phyloP scores from a whole-genome alignment of 2,797 vertebrate species.

The Microctenopoma stevenorrisi region DNA sequence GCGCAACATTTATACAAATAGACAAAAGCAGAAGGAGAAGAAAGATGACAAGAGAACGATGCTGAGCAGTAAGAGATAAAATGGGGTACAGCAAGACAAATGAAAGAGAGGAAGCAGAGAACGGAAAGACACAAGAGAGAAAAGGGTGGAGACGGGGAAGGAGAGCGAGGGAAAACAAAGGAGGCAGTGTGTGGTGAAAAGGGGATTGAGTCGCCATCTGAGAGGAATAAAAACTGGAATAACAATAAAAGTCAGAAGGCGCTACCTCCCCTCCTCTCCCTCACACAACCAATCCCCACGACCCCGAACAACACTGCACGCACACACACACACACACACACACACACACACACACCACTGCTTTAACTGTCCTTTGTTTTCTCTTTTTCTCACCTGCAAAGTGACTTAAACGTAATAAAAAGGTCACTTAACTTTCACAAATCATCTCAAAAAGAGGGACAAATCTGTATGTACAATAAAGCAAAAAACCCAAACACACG shows the following conservation, averaged over 20 bases:
- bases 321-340: no score
- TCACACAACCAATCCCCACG: conserved; percentile 12
- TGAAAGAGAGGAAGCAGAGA: background rate
- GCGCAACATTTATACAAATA: no score
- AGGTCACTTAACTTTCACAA: conserved; percentile 31
- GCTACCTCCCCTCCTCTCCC: conserved; percentile 67
- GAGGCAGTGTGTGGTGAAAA: conserved; percentile 72
- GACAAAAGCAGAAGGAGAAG: no score
- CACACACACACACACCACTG: background rate
- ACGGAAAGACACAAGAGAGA: conserved; percentile 6
- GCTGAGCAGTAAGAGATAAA: conserved; percentile 1
- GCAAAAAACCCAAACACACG: conserved; percentile 65
- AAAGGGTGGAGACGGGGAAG: conserved; percentile 21
- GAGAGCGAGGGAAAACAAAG: conserved; percentile 70
- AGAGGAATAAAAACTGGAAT: conserved; percentile 82
- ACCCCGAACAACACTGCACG: conserved; percentile 11
- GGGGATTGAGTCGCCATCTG: conserved; percentile 77
- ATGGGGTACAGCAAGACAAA: background rate
- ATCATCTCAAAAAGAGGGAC: conserved; percentile 20
- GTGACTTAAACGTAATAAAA: conserved; percentile 19
- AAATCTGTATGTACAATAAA: conserved; percentile 35
- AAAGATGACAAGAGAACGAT: background rate
- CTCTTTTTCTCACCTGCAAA: background rate
- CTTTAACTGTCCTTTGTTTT: conserved; percentile 43
- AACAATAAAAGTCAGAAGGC: conserved; percentile 81